Evolutionary conservation across 2,797 vertebrate genomes (phyloP), one percentile per base, ranked within the genome.

Genomic region (Toxotes lorentzi): DNA sequence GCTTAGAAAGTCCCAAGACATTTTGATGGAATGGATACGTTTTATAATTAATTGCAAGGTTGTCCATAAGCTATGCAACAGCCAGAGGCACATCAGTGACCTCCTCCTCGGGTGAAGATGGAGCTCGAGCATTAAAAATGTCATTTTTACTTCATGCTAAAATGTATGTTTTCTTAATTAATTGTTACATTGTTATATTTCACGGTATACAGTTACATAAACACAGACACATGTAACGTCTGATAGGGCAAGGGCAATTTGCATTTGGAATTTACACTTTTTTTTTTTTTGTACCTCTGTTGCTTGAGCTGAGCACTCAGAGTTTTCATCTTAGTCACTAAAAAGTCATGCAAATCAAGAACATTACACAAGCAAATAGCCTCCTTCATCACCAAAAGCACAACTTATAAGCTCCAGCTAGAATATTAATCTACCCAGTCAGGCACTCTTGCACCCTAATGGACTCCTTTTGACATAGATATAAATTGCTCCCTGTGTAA

Each of bases 31-130:
- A 63, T 56, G 57, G 74, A 75, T 80, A 60, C 7, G 8, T 76
- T 82, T 75, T 21, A 84, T 50, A 79, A 70, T 82, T 72, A 79
- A 76, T 70, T 85, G 61, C 60, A 65, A 70, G 61, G 48, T 53
- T 73, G 47, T 70, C 63, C 1, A 17, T 35, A 47, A 75, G 56
- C 67, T 69, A 57, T 47, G 62, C 54, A 67, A 54, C 43, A 38
- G 81, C 72, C 77, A 50, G 54, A 76, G 63, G 70, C 78, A 34
- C 54, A 76, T 68, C 11, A 30, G 4, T 47, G 58, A 72, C n/a
- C 2, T 48, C 24, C 24, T 65, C 34, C 62, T 71, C 54, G 27
- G 21, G 30, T 50, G 19, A 60, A 19, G 58, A 48, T 67, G 23
- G 5, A 73, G 61, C 66, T 45, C n/a, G 23, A 65, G 30, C 16